A percentile compares a stretch with the other conserved stretches of the same genome.
Conservation (phyloP, 2,113 vertebrate species). For the Bothrops jararaca region DNA sequence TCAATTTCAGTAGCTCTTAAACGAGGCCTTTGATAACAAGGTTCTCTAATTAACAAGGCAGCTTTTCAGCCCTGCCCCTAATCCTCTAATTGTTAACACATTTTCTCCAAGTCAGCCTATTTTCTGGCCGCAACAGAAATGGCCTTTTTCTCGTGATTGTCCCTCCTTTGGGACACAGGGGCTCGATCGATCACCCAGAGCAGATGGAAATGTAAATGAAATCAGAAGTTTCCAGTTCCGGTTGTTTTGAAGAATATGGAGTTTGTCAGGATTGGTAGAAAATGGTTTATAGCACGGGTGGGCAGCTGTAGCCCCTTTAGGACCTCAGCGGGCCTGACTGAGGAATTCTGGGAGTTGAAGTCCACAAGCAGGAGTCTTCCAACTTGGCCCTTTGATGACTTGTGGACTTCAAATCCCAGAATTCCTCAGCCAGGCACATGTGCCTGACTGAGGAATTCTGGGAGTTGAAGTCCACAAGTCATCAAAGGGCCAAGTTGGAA, state of each 20-base stretch:
- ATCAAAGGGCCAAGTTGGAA: no score
- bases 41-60: constrained; percentile 75
- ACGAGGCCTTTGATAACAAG: constrained; percentile 78
- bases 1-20: constrained; percentile 76
- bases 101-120: constrained; percentile 63
- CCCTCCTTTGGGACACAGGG: constrained; percentile 7
- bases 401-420: no score
- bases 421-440: no score
- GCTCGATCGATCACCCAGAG: constrained; percentile 17
- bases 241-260: constrained; percentile 42
- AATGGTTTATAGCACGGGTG: not conserved
- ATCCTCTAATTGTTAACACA: constrained; percentile 83
- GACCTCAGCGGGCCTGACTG: not conserved
- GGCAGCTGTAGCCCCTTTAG: no score
- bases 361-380: no score
- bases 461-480: not conserved
- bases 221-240: constrained; percentile 57
- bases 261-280: not conserved
- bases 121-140: constrained; percentile 51
- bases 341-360: not conserved
- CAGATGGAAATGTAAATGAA: constrained; percentile 49
- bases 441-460: not conserved
- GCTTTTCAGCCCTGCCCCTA: constrained; percentile 60
- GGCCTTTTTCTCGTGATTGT: not conserved
- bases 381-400: no score